Base-by-base conservation (phyloP, 2,113 vertebrate species). In the Tylochromis polylepis region DNA sequence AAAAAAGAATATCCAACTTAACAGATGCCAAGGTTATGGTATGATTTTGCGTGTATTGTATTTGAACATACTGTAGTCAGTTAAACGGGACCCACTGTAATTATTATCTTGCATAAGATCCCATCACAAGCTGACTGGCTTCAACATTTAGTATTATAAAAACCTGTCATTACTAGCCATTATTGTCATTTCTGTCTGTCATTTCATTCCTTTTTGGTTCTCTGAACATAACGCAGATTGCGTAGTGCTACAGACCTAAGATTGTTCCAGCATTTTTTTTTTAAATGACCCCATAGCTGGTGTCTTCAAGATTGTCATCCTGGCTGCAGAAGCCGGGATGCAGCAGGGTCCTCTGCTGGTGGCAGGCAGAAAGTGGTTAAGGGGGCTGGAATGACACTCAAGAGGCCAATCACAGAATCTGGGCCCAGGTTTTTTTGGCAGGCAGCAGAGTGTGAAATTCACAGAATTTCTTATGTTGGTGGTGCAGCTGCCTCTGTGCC, bases 361-460 rank as follows among this genome's bases (percentile, higher is more conserved):
- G 86, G 91, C 79, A 82, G 51, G 83, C 62, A n/a, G 57, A 55
- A 83, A 78, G 46, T 15, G 34, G 49, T 62, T 56, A 29, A 70
- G 70, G 79, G 67, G 82, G 70, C 95, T 95, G 96, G 94, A 96
- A 92, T 96, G 95, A 96, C 96, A 96, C 80, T 93, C 91, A 82
- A 91, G 90, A 90, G 95, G 96, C 96, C 97, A 97, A 97, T 94
- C 94, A 94, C 89, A 41, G 91, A 97, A 96, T 96, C 97, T 97
- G 97, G 96, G 96, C 96, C 96, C 95, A 95, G 95, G 97, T 95
- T 96, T 93, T 94, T 96, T 93, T 96, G 97, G 96, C 96, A 96
- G 96, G 95, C 96, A 96, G 92, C 93, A 95, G 96, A 96, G 96
- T 97, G 96, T 97, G 96, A 97, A 97, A 98, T 97, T 96, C 96